Evolutionary conservation across 2,797 vertebrate species (phyloP).

Genomic region (Pogoniulus pusillus): DNA sequence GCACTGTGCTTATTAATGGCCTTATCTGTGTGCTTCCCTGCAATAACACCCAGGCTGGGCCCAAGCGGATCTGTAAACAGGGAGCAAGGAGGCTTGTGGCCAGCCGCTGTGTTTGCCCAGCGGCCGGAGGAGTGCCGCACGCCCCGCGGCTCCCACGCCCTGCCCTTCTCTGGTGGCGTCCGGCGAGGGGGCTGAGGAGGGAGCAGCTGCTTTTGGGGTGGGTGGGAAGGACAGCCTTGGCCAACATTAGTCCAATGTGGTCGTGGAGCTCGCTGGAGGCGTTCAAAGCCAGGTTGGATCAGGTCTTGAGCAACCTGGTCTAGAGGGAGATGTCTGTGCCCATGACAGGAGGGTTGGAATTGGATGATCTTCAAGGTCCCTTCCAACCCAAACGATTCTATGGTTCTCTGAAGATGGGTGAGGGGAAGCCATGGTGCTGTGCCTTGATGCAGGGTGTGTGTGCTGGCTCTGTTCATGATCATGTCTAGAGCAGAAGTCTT

Average conservation of each 20-base stretch:
- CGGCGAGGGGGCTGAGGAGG: not conserved
- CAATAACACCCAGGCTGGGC: conserved; percentile 1
- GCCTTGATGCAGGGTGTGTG: not conserved
- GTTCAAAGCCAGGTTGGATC: too few relatives aligned
- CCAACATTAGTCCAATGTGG: too few relatives aligned
- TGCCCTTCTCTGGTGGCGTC: not conserved
- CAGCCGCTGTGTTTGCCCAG: conserved; percentile 19
- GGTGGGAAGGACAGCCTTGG: too few relatives aligned
- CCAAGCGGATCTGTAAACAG: conserved; percentile 45
- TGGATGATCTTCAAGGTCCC: too few relatives aligned
- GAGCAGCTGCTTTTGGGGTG: too few relatives aligned
- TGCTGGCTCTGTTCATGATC: not conserved
- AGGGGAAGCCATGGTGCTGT: accelerated
- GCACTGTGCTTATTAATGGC: not conserved
- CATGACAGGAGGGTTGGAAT: too few relatives aligned
- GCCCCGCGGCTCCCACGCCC: conserved; percentile 18
- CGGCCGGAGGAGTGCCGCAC: not conserved
- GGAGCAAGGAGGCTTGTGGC: not conserved
- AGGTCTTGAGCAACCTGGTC: too few relatives aligned
- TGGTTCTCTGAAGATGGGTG: too few relatives aligned
- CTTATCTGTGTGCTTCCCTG: conserved; percentile 13
- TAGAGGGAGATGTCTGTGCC: too few relatives aligned
- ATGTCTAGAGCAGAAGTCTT: too few relatives aligned
- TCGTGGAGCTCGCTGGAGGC: too few relatives aligned
- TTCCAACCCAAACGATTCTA: too few relatives aligned